Evolutionary conservation across 2,888 invertebrate species (phyloP).

Genomic region (Dorcus parallelipipedus): DNA sequence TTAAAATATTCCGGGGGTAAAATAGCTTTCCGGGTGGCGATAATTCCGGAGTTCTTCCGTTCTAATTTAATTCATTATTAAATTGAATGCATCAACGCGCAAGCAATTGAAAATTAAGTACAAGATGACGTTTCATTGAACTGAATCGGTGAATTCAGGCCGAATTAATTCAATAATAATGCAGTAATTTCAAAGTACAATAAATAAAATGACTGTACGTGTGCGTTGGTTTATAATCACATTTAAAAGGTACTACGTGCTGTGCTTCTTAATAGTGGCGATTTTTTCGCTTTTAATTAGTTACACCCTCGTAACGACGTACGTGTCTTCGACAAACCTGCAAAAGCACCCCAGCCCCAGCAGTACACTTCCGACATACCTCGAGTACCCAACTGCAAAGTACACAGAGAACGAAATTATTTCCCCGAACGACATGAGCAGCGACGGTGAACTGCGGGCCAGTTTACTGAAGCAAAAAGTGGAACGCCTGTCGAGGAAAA

Average conservation of each 20-base stretch:
- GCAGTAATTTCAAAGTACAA: too few species aligned
- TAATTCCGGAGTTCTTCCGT: too few species aligned
- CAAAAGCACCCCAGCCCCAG: neutral
- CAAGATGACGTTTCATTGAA: too few species aligned
- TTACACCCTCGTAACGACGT: conserved; percentile 7
- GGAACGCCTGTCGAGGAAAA: conserved; percentile 31
- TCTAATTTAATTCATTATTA: too few species aligned
- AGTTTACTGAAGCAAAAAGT: conserved; percentile 34
- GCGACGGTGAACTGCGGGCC: conserved; percentile 27
- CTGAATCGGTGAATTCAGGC: too few species aligned
- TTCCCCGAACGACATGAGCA: conserved; percentile 5
- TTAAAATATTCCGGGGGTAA: too few species aligned
- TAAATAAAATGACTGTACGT: too few species aligned
- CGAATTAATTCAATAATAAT: too few species aligned
- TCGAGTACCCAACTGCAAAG: neutral
- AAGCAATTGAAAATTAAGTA: too few species aligned
- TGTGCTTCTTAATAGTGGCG: conserved; percentile 1
- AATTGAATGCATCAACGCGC: too few species aligned
- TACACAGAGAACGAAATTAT: neutral
- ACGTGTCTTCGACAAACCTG: neutral
- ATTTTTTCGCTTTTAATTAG: conserved; percentile 7
- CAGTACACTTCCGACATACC: neutral
- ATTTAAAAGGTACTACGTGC: conserved; percentile 6
- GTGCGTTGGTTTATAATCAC: conserved; percentile 3
- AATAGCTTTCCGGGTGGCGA: too few species aligned